Conservation (phyloP, 2,797 vertebrate species). For the Falco peregrinus region DNA sequence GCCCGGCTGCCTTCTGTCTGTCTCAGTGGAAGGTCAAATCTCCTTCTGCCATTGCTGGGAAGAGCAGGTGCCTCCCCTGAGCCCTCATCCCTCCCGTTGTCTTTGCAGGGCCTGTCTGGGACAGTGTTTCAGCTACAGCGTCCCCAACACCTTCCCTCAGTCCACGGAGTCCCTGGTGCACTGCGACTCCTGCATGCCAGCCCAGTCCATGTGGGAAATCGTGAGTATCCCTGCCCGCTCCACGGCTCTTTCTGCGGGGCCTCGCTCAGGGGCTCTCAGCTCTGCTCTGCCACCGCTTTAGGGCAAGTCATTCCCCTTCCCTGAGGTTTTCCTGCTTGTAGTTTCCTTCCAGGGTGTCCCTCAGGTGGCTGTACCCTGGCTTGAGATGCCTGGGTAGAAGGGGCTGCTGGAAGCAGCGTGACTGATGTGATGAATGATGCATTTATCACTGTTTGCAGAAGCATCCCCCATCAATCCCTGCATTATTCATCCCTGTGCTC, state of each 20-base stretch:
- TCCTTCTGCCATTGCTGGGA: background rate
- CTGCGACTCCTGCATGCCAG: slow-evolving; percentile 98
- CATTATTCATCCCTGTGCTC: background rate
- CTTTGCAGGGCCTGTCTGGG: slow-evolving; percentile 90
- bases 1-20: background rate
- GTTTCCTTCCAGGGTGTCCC: background rate
- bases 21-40: background rate
- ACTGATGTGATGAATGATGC: background rate
- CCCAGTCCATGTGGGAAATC: slow-evolving; percentile 97
- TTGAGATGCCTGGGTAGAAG: background rate
- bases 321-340: background rate
- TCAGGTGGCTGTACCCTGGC: background rate
- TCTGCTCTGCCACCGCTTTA: background rate
- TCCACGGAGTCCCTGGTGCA: slow-evolving; percentile 97
- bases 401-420: background rate
- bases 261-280: background rate
- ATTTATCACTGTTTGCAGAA: background rate
- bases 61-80: background rate
- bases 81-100: background rate
- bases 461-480: background rate
- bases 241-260: accelerated
- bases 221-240: slow-evolving; percentile 80
- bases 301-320: background rate
- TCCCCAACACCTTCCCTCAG: slow-evolving; percentile 98
- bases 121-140: slow-evolving; percentile 99